Evolutionary conservation across 2,113 vertebrate species (phyloP), one percentile per base, ranked within the genome.

Genomic region (Pangasianodon hypophthalmus): DNA sequence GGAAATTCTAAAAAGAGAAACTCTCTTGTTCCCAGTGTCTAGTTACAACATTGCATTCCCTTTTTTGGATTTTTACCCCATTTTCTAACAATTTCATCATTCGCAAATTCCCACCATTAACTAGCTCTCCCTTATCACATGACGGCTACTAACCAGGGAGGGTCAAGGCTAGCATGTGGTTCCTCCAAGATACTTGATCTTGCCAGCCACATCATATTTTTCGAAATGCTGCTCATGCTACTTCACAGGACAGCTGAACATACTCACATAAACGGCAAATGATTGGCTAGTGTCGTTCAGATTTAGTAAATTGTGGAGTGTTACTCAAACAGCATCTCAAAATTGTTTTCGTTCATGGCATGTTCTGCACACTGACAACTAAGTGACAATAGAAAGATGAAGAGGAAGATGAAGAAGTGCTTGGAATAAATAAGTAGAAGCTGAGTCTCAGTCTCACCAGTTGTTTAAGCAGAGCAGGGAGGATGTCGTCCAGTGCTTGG

Each of bases 401-500:
- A 37, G 7, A 58, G 3, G 18, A 19, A 18, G 18, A 26, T 60
- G 37, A 54, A 73, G 16, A 37, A 8, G 44, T 54, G 6, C n/a
- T 13, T 6, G 13, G 21, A 32, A 5, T 1, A 46, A 21, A 75
- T 21, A 60, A 1, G 10, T 64, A 32, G 32, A 69, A 32, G 2
- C n/a, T 32, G n/a, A 37, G 52, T 41, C 8, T 21, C 5, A 0
- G 24, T n/a, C 95, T 96, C 94, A 99, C 98, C 96, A 99, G 96
- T 93, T 99, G 98, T 93, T 97, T 97, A 92, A 99, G 95, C 89
- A 99, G 94, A 41, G 96, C 97, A 0, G 98, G 98, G 89, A 99
- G 96, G 91, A 99, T 99, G 93, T 99, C 98, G 75, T 99, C 98
- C 87, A 99, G 96, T 0, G 98, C 98, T 94, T 99, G 98, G 95